These are phyloP conservation scores for Agrypnus murinus DNA, from an alignment of 2,888 invertebrate species.

Conservation along the genomic window DNA sequence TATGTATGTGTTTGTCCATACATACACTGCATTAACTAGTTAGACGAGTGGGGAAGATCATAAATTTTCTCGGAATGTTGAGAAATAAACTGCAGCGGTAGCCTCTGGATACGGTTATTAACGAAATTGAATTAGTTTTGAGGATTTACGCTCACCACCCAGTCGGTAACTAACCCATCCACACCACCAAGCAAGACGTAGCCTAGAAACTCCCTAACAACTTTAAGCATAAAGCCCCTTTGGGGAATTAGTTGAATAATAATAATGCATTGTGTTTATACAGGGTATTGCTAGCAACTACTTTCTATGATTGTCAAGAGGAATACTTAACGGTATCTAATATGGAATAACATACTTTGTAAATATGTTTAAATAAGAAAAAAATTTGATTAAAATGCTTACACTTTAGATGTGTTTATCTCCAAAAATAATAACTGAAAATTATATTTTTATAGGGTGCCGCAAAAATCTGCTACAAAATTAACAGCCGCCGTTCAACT, in stretches of 20 bases:
- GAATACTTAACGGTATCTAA: too few relatives aligned
- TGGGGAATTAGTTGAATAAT: constrained; percentile 11
- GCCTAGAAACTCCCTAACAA: constrained; percentile 24
- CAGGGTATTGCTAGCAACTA: too few relatives aligned
- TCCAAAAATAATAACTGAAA: too few relatives aligned
- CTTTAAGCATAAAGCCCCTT: constrained; percentile 32
- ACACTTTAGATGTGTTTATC: too few relatives aligned
- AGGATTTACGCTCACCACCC: constrained; percentile 37
- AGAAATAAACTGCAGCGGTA: constrained; percentile 44
- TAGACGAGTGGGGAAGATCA: constrained; percentile 27
- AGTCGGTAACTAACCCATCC: constrained; percentile 25
- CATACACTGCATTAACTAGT: constrained; percentile 9
- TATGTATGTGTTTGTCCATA: constrained; percentile 9
- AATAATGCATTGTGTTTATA: not conserved
- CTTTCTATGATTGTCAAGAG: too few relatives aligned
- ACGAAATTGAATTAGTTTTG: constrained; percentile 47
- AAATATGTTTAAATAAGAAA: too few relatives aligned
- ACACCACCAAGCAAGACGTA: constrained; percentile 18
- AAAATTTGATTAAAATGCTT: too few relatives aligned
- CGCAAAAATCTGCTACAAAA: too few relatives aligned
- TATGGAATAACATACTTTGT: too few relatives aligned
- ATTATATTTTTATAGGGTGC: too few relatives aligned
- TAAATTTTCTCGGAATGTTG: constrained; percentile 40
- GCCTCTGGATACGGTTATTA: constrained; percentile 44
- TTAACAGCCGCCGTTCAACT: too few relatives aligned